Conservation (phyloP, 2,113 vertebrate genomes). For the Talpa occidentalis region DNA sequence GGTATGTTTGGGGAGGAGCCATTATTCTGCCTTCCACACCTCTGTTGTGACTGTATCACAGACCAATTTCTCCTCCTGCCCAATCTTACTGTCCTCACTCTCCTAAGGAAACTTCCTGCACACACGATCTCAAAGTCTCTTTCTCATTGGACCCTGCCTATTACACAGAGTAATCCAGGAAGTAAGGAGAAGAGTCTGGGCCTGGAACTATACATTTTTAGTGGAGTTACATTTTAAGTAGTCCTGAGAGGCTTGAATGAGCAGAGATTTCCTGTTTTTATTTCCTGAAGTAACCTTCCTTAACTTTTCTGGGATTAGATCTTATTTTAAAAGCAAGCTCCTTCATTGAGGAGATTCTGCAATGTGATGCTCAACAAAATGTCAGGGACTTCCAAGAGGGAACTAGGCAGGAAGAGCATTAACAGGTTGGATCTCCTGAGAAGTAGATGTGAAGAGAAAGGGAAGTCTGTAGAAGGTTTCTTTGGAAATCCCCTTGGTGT, state of each 20-base stretch:
- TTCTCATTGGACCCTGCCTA: neutral
- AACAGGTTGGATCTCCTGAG: neutral
- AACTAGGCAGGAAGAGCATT: neutral
- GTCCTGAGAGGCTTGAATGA: neutral
- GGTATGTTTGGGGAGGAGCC: neutral
- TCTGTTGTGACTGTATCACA: neutral
- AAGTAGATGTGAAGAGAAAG: conserved; percentile 10
- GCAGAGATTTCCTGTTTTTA: neutral
- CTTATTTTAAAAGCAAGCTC: neutral
- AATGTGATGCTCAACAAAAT: neutral
- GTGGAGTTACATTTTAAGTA: neutral
- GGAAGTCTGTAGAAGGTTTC: neutral
- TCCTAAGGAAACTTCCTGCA: neutral
- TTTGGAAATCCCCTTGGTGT: neutral
- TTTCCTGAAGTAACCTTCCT: neutral
- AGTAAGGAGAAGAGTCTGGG: neutral
- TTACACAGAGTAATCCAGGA: neutral
- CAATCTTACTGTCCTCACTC: neutral
- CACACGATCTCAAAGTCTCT: neutral
- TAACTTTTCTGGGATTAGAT: neutral
- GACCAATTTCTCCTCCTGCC: neutral
- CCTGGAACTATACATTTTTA: neutral
- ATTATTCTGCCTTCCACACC: neutral
- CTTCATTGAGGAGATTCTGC: neutral
- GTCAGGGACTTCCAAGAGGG: neutral